These are phyloP conservation scores for Elegia similella DNA, from an alignment of 2,888 invertebrate genomes.

Conservation along the genomic window DNA sequence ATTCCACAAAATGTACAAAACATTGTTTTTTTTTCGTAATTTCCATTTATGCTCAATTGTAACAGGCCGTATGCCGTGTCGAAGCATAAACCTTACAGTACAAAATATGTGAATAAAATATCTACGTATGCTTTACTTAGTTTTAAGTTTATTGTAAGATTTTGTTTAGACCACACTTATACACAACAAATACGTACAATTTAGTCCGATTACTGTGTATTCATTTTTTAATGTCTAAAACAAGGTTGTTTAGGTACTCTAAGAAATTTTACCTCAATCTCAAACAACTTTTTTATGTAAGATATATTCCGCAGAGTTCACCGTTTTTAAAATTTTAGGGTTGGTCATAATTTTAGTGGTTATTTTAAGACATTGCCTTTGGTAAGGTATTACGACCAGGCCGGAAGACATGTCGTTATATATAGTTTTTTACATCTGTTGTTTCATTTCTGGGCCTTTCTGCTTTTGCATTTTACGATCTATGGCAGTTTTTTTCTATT, in stretches of 20 bases:
- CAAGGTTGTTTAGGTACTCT: slow-evolving; percentile 56
- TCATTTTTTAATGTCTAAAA: slow-evolving; percentile 31
- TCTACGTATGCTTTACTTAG: slow-evolving; percentile 78
- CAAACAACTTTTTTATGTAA: slow-evolving; percentile 57
- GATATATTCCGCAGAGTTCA: slow-evolving; percentile 45
- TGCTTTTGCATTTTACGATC: too few relatives aligned
- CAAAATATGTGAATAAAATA: slow-evolving; percentile 74
- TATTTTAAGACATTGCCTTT: slow-evolving; percentile 34
- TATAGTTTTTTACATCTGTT: background rate
- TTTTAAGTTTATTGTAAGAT: slow-evolving; percentile 49
- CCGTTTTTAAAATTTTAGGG: slow-evolving; percentile 26
- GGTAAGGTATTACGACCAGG: slow-evolving; percentile 33
- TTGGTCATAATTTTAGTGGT: slow-evolving; percentile 19
- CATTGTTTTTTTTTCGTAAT: slow-evolving; percentile 17
- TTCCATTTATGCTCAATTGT: slow-evolving; percentile 25
- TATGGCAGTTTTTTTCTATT: too few relatives aligned
- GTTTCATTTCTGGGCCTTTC: too few relatives aligned
- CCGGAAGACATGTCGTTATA: background rate
- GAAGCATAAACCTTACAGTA: slow-evolving; percentile 73
- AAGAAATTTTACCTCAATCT: slow-evolving; percentile 66
- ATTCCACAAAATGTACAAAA: slow-evolving; percentile 36
- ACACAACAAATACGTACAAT: slow-evolving; percentile 59
- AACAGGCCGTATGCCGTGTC: slow-evolving; percentile 18
- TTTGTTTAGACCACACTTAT: slow-evolving; percentile 46
- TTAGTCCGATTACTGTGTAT: slow-evolving; percentile 43